Evolutionary conservation across 2,888 invertebrate species (phyloP).

Genomic region (Xestia rhomboidea): DNA sequence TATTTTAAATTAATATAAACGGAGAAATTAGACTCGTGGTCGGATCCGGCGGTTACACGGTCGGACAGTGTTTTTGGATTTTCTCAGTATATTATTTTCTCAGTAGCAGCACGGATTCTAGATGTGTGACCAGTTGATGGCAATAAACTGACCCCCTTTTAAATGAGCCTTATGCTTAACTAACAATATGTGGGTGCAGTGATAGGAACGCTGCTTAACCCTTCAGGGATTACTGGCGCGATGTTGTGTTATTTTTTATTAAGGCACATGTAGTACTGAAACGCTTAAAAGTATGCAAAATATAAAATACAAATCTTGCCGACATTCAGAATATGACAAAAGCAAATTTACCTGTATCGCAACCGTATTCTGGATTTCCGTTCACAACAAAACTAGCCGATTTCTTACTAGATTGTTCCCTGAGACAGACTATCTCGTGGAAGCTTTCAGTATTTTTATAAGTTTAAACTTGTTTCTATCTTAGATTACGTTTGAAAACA

Average conservation of each 20-base stretch:
- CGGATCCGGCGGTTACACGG: no score
- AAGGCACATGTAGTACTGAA: no score
- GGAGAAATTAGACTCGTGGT: no score
- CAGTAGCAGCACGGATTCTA: background rate
- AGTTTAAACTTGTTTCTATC: conserved; percentile 47
- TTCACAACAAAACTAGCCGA: conserved; percentile 16
- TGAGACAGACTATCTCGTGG: conserved; percentile 7
- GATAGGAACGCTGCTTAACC: background rate
- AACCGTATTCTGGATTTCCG: conserved; percentile 7
- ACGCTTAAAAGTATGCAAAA: no score
- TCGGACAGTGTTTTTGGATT: no score
- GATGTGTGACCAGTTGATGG: background rate
- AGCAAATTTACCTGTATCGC: conserved; percentile 18
- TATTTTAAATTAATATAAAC: no score
- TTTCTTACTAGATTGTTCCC: conserved; percentile 28
- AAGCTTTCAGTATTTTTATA: conserved; percentile 47
- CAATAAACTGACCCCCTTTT: background rate
- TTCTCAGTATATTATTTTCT: no score
- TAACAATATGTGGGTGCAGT: background rate
- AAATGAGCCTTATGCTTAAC: background rate
- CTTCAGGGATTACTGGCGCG: background rate
- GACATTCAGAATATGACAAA: conserved; percentile 9
- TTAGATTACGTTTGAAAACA: conserved; percentile 47
- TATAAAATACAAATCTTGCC: background rate
- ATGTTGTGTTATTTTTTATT: background rate